A percentile compares a stretch with the other conserved stretches of the same genome.
phyloP scores from a whole-genome alignment of 2,113 vertebrate genomes.

The Sphyrna mokarran region DNA sequence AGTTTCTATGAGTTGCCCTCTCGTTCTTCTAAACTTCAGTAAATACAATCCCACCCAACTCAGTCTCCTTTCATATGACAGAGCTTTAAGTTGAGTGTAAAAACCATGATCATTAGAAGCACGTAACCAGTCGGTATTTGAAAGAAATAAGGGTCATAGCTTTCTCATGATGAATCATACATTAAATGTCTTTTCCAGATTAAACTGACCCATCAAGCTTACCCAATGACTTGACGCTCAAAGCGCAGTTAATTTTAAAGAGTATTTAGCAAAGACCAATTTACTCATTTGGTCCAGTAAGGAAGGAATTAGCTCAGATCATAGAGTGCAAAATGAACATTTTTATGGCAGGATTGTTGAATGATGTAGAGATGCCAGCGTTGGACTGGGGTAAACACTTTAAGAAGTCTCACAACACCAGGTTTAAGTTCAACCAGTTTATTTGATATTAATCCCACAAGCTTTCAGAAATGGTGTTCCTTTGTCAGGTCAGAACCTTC shows the following conservation, averaged over 20 bases:
- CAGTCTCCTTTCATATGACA: no score
- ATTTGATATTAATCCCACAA: no score
- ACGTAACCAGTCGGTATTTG: not conserved
- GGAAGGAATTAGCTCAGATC: not conserved
- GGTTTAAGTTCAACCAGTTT: no score
- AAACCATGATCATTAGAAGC: not conserved
- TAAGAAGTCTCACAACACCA: no score
- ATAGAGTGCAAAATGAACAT: not conserved
- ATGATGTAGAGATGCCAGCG: no score
- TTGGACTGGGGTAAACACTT: no score
- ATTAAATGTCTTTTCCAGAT: not conserved
- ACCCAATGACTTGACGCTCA: not conserved
- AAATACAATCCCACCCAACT: no score
- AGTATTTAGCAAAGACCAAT: not conserved
- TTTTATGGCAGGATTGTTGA: not conserved
- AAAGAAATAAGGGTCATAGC: not conserved
- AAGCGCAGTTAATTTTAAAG: not conserved
- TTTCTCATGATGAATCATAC: not conserved
- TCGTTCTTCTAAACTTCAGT: no score
- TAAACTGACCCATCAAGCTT: not conserved
- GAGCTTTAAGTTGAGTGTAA: not conserved
- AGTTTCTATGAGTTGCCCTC: no score
- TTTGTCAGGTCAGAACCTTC: no score
- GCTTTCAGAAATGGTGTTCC: no score
- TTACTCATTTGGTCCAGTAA: not conserved